Conservation (phyloP, 2,888 invertebrate species). For the Pyralis farinalis region DNA sequence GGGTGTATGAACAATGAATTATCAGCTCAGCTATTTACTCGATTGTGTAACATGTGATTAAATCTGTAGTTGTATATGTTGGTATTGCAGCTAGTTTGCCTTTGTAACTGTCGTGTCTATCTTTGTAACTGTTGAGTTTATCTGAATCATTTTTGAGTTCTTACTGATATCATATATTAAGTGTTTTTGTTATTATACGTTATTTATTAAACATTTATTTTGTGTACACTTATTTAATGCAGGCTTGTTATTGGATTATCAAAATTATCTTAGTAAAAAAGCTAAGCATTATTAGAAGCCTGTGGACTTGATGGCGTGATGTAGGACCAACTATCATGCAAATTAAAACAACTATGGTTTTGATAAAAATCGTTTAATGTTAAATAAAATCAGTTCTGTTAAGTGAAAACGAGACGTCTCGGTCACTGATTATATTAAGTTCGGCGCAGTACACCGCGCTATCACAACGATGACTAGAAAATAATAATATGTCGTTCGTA, state of each 20-base stretch:
- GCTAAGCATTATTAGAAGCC: constrained; percentile 70
- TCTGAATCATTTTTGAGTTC: not conserved
- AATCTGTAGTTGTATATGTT: not conserved
- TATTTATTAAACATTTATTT: not conserved
- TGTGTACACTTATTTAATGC: not conserved
- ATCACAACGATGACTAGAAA: constrained; percentile 65
- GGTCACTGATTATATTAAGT: constrained; percentile 48
- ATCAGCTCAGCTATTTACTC: not conserved
- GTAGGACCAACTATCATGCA: constrained; percentile 57
- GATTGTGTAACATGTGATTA: not conserved
- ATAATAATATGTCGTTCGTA: constrained; percentile 52
- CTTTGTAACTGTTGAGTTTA: too few species aligned
- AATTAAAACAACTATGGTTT: constrained; percentile 71
- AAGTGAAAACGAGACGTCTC: constrained; percentile 67
- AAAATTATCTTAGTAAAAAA: constrained; percentile 49
- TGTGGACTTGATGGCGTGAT: constrained; percentile 56
- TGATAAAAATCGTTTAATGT: constrained; percentile 73
- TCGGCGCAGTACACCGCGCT: constrained; percentile 50
- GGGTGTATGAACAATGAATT: not conserved
- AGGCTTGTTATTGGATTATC: constrained; percentile 14
- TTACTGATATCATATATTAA: too few species aligned
- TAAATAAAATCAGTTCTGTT: constrained; percentile 78
- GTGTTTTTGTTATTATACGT: not conserved
- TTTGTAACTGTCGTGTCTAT: not conserved
- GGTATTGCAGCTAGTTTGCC: not conserved